phyloP scores from a whole-genome alignment of 2,888 invertebrate species.

The Limnephilus lunatus region DNA sequence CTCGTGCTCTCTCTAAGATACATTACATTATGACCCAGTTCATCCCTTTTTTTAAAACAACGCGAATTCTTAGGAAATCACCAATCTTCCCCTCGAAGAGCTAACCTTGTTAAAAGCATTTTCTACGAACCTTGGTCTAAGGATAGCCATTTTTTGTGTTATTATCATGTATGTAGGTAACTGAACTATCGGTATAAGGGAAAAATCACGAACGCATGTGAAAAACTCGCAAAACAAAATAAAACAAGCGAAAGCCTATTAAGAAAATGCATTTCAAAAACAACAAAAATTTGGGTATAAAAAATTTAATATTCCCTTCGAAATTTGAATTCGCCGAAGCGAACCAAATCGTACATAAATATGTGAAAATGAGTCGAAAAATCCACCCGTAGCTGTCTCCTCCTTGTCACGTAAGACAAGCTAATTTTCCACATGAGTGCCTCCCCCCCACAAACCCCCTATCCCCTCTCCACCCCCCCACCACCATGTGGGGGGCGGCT shows the following conservation, averaged over 20 bases:
- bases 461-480: neutral
- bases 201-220: too few relatives aligned
- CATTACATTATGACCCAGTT: too few relatives aligned
- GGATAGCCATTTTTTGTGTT: too few relatives aligned
- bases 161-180: too few relatives aligned
- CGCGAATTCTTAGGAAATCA: too few relatives aligned
- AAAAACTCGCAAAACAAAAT: neutral
- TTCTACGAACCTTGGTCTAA: too few relatives aligned
- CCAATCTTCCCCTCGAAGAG: too few relatives aligned
- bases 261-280: neutral
- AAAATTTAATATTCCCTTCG: neutral
- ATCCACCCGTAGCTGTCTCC: neutral
- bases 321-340: constrained; percentile 30
- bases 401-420: constrained; percentile 55
- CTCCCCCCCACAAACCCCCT: neutral
- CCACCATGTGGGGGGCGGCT: neutral
- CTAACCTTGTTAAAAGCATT: too few relatives aligned
- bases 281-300: neutral
- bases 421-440: constrained; percentile 63
- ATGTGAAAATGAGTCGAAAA: constrained; percentile 55
- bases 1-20: too few relatives aligned
- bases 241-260: neutral
- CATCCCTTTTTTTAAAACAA: too few relatives aligned
- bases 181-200: too few relatives aligned
- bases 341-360: constrained; percentile 50